Conservation (phyloP, 2,113 vertebrate genomes). For the Rhineura floridana region DNA sequence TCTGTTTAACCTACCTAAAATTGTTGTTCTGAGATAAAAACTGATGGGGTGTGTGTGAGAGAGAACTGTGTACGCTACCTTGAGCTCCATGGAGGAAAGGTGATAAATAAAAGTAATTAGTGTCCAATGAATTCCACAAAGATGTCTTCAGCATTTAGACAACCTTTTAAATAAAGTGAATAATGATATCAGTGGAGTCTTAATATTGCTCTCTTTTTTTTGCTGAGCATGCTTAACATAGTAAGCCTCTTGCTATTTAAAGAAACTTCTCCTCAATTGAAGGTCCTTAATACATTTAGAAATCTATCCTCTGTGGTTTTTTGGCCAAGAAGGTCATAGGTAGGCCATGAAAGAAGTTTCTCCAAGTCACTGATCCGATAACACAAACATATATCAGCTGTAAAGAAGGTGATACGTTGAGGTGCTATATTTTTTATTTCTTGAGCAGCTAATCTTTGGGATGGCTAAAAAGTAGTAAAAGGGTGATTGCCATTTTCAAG, state of each 20-base stretch:
- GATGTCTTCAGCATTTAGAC: slow-evolving; percentile 9
- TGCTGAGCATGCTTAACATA: slow-evolving; percentile 22
- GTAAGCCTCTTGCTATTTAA: slow-evolving; percentile 57
- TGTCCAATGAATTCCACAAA: slow-evolving; percentile 25
- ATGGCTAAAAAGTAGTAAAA: not conserved
- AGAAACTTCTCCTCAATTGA: slow-evolving; percentile 51
- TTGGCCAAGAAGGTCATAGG: slow-evolving; percentile 37
- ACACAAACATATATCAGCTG: slow-evolving; percentile 6
- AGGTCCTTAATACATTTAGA: slow-evolving; percentile 48
- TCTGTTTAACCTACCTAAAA: not conserved
- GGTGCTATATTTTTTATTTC: rapidly evolving
- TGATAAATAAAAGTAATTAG: not conserved
- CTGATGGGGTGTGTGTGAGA: too few species aligned
- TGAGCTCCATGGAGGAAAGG: not conserved
- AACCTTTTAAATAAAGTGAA: slow-evolving; percentile 39
- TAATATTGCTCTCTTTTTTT: not conserved
- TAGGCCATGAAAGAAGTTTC: slow-evolving; percentile 21
- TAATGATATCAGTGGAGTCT: slow-evolving; percentile 12
- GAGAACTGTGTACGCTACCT: not conserved
- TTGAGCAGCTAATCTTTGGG: not conserved
- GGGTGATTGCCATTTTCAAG: not conserved
- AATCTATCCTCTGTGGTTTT: slow-evolving; percentile 56
- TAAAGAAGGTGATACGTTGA: not conserved
- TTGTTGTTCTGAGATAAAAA: not conserved
- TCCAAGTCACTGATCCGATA: slow-evolving; percentile 10